Evolutionary conservation across 2,113 vertebrate species (phyloP).

Genomic region (Amazona vittata): DNA sequence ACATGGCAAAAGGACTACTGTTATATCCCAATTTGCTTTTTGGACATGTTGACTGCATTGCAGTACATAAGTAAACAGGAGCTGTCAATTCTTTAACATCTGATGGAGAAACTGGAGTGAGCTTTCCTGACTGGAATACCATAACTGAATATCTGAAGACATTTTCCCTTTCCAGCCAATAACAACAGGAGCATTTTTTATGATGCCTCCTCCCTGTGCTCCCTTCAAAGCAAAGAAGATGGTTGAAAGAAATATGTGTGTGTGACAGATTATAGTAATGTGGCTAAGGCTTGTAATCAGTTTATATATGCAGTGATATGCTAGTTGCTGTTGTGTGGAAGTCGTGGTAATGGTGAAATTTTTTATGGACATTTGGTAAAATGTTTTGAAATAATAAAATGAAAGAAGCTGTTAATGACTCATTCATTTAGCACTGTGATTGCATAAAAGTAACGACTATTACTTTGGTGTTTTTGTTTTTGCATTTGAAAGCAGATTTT

Average conservation of each 20-base stretch:
- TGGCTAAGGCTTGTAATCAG: background rate
- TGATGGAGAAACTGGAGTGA: background rate
- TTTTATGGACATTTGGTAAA: background rate
- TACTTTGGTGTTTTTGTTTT: background rate
- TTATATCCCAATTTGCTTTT: background rate
- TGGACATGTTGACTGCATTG: background rate
- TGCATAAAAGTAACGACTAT: background rate
- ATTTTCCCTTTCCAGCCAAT: background rate
- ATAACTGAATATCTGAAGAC: background rate
- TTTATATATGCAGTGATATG: background rate
- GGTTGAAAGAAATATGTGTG: constrained; percentile 1
- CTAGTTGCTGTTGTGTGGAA: background rate
- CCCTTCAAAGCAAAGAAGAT: constrained; percentile 21
- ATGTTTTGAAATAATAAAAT: background rate
- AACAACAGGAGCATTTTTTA: background rate
- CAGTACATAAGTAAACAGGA: background rate
- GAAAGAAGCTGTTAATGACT: background rate
- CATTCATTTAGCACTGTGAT: background rate
- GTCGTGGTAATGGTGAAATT: background rate
- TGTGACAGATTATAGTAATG: background rate
- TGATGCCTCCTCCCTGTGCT: background rate
- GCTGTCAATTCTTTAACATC: background rate
- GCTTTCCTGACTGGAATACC: background rate
- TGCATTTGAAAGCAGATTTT: constrained; percentile 44
- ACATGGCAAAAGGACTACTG: background rate